Evolutionary conservation across 1,140 invertebrate genomes (phyloP).

Genomic region (Drosophila lowei): DNA sequence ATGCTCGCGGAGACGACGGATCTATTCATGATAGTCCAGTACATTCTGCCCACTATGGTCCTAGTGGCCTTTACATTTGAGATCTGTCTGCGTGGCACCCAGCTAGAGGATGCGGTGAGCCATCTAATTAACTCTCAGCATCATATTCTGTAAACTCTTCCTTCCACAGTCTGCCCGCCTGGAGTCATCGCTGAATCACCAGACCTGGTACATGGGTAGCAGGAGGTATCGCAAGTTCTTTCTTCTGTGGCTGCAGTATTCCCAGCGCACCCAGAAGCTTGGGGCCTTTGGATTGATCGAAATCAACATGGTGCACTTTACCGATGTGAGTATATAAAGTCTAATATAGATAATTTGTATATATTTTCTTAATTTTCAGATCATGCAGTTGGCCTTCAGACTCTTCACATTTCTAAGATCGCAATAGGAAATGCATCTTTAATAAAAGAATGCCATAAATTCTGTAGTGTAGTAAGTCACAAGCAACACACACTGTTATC

Average conservation of each 20-base stretch:
- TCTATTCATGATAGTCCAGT: constrained; percentile 23
- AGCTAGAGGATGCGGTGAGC: constrained; percentile 58
- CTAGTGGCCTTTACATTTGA: constrained; percentile 53
- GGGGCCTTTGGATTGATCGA: constrained; percentile 51
- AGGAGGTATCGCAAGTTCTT: constrained; percentile 44
- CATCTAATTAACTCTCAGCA: not conserved
- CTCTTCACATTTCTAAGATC: constrained; percentile 68
- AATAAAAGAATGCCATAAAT: too few relatives aligned
- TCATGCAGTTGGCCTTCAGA: constrained; percentile 61
- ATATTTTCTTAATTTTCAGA: constrained; percentile 28
- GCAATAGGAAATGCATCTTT: constrained; percentile 2
- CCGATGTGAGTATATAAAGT: constrained; percentile 32
- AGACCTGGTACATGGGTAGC: constrained; percentile 52
- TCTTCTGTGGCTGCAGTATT: constrained; percentile 51
- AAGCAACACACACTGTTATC: too few relatives aligned
- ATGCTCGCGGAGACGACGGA: constrained; percentile 44
- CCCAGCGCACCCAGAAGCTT: constrained; percentile 31
- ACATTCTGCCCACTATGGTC: constrained; percentile 11
- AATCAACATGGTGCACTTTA: constrained; percentile 65
- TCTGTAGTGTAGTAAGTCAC: too few relatives aligned
- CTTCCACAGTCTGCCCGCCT: constrained; percentile 28
- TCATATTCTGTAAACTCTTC: too few relatives aligned
- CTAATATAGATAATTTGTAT: not conserved
- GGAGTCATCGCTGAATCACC: constrained; percentile 21
- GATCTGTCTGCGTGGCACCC: constrained; percentile 44